These are phyloP conservation scores for Noctua janthe DNA, from an alignment of 2,888 invertebrate species.

Conservation along the genomic window DNA sequence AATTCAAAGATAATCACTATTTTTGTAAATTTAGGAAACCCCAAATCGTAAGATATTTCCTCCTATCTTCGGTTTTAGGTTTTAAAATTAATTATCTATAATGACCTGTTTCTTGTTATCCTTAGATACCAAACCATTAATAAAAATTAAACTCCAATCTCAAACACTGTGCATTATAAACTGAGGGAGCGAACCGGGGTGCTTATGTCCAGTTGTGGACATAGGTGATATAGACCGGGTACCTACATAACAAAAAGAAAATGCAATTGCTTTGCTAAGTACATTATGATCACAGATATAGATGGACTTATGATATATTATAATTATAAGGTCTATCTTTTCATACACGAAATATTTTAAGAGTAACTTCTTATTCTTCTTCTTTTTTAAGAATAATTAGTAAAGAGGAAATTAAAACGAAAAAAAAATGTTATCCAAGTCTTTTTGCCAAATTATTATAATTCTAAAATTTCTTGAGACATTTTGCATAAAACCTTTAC, in stretches of 20 bases:
- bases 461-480: too few species aligned
- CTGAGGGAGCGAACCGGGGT: not conserved
- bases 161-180: not conserved
- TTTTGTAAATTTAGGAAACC: constrained; percentile 9
- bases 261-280: too few species aligned
- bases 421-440: too few species aligned
- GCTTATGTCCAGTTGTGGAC: not conserved
- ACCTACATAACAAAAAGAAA: too few species aligned
- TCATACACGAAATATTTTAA: too few species aligned
- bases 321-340: too few species aligned
- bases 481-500: too few species aligned
- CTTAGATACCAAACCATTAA: not conserved
- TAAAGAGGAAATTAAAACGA: too few species aligned
- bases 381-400: too few species aligned
- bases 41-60: not conserved
- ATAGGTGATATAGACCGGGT: not conserved
- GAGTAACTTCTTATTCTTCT: too few species aligned
- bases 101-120: not conserved
- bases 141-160: not conserved
- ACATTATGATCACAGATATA: too few species aligned
- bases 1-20: not conserved
- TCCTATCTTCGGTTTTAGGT: not conserved
- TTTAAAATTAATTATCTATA: not conserved
- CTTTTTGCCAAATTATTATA: too few species aligned
- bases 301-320: not conserved